A percentile compares a stretch with the other conserved stretches of the same genome.
Conservation (phyloP, 2,888 invertebrate species). For the Drosophila nigricruria region DNA sequence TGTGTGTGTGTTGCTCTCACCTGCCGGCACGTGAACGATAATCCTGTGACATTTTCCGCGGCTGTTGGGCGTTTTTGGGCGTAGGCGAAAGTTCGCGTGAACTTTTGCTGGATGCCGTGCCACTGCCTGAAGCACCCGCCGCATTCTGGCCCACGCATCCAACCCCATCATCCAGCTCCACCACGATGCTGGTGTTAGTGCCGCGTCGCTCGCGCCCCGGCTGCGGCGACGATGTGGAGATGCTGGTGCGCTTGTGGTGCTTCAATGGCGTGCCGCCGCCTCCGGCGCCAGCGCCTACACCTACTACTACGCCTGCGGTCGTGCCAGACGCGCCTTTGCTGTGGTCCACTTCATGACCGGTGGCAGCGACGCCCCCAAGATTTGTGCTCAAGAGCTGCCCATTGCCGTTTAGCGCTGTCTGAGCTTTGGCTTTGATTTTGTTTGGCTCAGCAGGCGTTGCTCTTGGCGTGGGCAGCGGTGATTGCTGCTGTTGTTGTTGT, state of each 20-base stretch:
- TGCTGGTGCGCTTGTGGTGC: slow-evolving; percentile 69
- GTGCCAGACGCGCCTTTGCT: slow-evolving; percentile 33
- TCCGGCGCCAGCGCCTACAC: slow-evolving; percentile 15
- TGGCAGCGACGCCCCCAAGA: slow-evolving; percentile 44
- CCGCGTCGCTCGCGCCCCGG: slow-evolving; percentile 64
- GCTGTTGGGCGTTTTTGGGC: slow-evolving; percentile 80
- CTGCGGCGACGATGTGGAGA: slow-evolving; percentile 61
- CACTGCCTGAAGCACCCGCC: slow-evolving; percentile 56
- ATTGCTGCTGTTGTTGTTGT: slow-evolving; percentile 51
- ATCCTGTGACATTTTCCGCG: slow-evolving; percentile 84
- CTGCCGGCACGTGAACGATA: slow-evolving; percentile 83
- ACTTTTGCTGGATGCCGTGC: slow-evolving; percentile 68
- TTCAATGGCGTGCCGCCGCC: slow-evolving; percentile 67
- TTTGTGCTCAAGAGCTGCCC: slow-evolving; percentile 61
- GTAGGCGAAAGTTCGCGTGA: slow-evolving; percentile 84
- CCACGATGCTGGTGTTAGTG: slow-evolving; percentile 73
- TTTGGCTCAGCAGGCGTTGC: slow-evolving; percentile 54
- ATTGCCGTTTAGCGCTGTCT: slow-evolving; percentile 66
- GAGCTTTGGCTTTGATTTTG: slow-evolving; percentile 67
- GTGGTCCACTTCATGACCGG: slow-evolving; percentile 63
- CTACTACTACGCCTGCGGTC: slow-evolving; percentile 6
- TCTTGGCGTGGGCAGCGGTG: slow-evolving; percentile 47
- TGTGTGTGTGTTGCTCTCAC: slow-evolving; percentile 42
- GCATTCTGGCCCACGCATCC: slow-evolving; percentile 12
- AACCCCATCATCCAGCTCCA: slow-evolving; percentile 55